A percentile compares a stretch with the other conserved stretches of the same genome.
These are phyloP conservation scores for Luffia ferchaultella DNA, from an alignment of 2,888 invertebrate species.

Conservation along the genomic window DNA sequence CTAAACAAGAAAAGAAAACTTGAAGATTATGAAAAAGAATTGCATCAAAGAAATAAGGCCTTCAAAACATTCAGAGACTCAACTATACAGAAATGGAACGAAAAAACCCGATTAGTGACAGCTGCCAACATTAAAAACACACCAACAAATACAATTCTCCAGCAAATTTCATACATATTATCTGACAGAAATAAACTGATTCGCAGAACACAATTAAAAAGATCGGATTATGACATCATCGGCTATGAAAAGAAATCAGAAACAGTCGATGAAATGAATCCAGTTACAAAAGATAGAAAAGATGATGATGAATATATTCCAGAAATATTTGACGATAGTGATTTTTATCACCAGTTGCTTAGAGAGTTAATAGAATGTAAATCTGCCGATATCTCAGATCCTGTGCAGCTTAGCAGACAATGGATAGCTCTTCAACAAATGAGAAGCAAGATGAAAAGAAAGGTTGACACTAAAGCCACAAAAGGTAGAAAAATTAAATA, in stretches of 20 bases:
- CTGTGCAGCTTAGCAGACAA: constrained; percentile 85
- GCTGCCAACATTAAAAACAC: constrained; percentile 70
- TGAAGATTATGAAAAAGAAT: constrained; percentile 64
- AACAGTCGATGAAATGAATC: constrained; percentile 20
- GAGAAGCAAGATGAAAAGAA: constrained; percentile 90
- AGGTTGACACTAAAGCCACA: constrained; percentile 92
- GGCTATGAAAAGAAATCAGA: constrained; percentile 52
- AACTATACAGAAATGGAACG: constrained; percentile 94
- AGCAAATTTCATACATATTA: constrained; percentile 87
- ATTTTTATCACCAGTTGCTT: constrained; percentile 94
- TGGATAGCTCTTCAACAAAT: constrained; percentile 93
- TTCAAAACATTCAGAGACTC: constrained; percentile 77
- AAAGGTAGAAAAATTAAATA: constrained; percentile 93
- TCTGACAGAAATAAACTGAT: constrained; percentile 79
- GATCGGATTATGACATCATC: constrained; percentile 75
- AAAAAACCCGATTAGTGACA: constrained; percentile 82
- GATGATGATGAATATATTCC: constrained; percentile 70
- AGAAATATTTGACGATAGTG: constrained; percentile 96
- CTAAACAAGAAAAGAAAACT: constrained; percentile 55
- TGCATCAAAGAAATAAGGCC: constrained; percentile 63
- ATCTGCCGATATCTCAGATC: constrained; percentile 83
- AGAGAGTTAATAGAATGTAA: constrained; percentile 93
- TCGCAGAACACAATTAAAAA: constrained; percentile 79
- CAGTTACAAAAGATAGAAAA: constrained; percentile 30
- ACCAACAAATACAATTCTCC: constrained; percentile 70